A percentile compares a stretch with the other conserved stretches of the same genome.
These are phyloP conservation scores for Acholoe squamosa DNA, from an alignment of 2,888 invertebrate genomes.

Conservation along the genomic window DNA sequence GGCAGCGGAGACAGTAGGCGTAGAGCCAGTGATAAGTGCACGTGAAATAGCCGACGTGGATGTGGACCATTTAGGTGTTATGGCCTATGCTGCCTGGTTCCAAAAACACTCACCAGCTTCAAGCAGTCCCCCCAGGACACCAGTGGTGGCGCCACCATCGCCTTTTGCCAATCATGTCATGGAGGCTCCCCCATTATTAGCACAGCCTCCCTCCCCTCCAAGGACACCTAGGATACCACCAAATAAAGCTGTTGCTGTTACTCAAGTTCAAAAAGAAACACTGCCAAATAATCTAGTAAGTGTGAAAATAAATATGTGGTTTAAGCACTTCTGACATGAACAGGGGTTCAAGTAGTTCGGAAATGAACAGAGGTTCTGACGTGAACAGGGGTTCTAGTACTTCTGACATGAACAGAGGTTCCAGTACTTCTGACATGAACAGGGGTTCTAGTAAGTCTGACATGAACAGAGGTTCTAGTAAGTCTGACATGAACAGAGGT, in stretches of 20 bases:
- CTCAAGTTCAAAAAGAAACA: slow-evolving; percentile 47
- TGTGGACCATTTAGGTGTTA: slow-evolving; percentile 97
- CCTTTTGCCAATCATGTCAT: not conserved
- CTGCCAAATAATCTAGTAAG: slow-evolving; percentile 53
- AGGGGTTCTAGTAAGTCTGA: no score
- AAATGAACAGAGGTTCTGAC: no score
- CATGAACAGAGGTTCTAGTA: no score
- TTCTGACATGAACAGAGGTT: no score
- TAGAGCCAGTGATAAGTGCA: slow-evolving; percentile 94
- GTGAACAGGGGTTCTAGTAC: no score
- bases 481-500: no score
- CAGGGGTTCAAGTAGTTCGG: no score
- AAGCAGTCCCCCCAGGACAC: not conserved
- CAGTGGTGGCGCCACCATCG: slow-evolving; percentile 49
- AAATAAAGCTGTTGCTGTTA: slow-evolving; percentile 34
- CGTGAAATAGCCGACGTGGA: slow-evolving; percentile 97
- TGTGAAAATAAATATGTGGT: no score
- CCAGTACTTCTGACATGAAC: no score
- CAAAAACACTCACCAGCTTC: slow-evolving; percentile 86
- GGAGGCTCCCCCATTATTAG: not conserved
- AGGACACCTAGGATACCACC: not conserved
- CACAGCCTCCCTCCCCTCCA: not conserved
- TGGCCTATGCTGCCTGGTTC: slow-evolving; percentile 97
- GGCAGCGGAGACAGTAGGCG: slow-evolving; percentile 88
- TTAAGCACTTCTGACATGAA: no score